Base-by-base conservation (phyloP, 2,113 vertebrate genomes). In the Epinephelus lanceolatus region DNA sequence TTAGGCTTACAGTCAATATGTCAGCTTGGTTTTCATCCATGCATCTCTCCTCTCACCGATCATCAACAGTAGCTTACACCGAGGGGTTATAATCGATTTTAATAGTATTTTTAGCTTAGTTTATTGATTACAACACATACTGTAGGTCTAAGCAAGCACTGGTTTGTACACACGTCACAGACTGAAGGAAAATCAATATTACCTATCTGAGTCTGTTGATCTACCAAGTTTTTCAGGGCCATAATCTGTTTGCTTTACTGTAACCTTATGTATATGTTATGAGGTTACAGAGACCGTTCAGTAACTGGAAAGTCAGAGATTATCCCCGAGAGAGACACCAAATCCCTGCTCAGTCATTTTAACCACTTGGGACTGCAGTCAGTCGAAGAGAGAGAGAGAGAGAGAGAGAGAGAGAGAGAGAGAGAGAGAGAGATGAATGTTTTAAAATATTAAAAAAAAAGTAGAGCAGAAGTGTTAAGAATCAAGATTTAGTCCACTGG, bases 71-170 rank as follows among this genome's bases (percentile, higher is more conserved):
- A 56, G 83, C 82, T 79, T 63, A 85, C 83, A 85, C 80, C 71
- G 15, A 71, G 81, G 88, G 83, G 42, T 78, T 86, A 92, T 92
- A 84, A 91, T 94, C 75, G 25, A 92, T 90, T 87, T 86, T 82
- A 79, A 90, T 86, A 86, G 81, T 90, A 90, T 91, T 92, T 92
- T 91, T 91, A 91, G 83, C 89, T 90, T 83, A 85, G 63, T 66
- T 89, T 86, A 94, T 92, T 79, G 91, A 93, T 86, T 45, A 76
- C 56, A 53, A 67, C 25, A 53, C 68, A 81, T 71, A 83, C 72
- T 76, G 52, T 73, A 68, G 73, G 59, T 86, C 72, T 56, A 57
- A 84, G 81, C 78, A 68, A 72, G 71, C 63, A 0, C 61, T 40
- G 71, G 90, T 86, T 87, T 86, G 63, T 89, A 76, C 76, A 80